A percentile compares a stretch with the other conserved stretches of the same genome.
phyloP scores from a whole-genome alignment of 2,888 invertebrate genomes.

The Agrochola macilenta region DNA sequence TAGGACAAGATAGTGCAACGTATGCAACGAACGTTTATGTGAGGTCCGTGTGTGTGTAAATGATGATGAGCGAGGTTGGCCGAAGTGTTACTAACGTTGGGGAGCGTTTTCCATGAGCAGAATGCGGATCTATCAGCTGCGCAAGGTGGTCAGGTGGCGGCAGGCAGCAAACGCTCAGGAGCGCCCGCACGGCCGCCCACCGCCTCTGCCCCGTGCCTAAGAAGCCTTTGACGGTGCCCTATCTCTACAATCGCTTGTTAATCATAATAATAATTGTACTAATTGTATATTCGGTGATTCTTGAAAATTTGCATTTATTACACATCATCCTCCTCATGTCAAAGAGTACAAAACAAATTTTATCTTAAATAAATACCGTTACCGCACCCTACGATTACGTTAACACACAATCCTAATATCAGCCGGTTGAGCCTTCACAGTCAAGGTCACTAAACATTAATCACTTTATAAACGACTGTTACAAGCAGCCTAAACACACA shows the following conservation, averaged over 20 bases:
- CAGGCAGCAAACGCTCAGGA: conserved; percentile 85
- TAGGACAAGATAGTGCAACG: conserved; percentile 73
- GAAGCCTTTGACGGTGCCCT: conserved; percentile 69
- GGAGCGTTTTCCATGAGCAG: conserved; percentile 79
- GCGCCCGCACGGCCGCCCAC: conserved; percentile 81
- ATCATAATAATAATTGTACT: conserved; percentile 5
- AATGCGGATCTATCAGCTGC: conserved; percentile 82
- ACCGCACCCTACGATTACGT: conserved; percentile 60
- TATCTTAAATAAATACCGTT: conserved; percentile 47
- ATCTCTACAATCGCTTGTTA: conserved; percentile 54
- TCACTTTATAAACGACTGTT: conserved; percentile 57
- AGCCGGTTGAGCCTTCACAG: conserved; percentile 48
- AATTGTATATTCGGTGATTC: neutral
- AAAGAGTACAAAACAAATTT: conserved; percentile 30
- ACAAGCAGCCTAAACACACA: conserved; percentile 58
- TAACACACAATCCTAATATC: conserved; percentile 59
- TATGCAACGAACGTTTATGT: conserved; percentile 78
- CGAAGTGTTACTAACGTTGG: conserved; percentile 83
- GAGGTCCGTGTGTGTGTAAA: conserved; percentile 79
- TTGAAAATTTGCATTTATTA: conserved; percentile 14
- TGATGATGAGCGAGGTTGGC: conserved; percentile 55
- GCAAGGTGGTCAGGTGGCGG: conserved; percentile 82
- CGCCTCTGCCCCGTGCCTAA: conserved; percentile 79
- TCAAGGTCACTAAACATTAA: conserved; percentile 65
- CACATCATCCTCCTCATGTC: conserved; percentile 31